Evolutionary conservation across 2,888 invertebrate genomes (phyloP).

Genomic region (Fragum whitleyi): DNA sequence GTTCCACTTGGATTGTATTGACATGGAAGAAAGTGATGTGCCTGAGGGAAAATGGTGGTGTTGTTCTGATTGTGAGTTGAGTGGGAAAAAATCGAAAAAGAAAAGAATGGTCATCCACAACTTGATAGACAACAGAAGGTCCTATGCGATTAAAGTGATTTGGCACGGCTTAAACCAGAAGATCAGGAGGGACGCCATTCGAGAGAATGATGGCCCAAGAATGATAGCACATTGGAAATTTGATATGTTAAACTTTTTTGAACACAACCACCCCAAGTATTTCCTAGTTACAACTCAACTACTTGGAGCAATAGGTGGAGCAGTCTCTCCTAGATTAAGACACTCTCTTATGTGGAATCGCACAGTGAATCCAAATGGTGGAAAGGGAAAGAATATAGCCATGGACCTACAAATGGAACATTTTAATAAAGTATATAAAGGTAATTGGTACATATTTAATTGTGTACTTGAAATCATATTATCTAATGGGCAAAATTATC

Average conservation of each 20-base stretch:
- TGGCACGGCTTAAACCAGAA: slow-evolving; percentile 49
- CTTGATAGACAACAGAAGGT: slow-evolving; percentile 24
- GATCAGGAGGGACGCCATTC: slow-evolving; percentile 51
- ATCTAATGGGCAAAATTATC: too few relatives aligned
- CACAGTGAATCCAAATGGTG: slow-evolving; percentile 60
- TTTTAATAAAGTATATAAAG: slow-evolving; percentile 62
- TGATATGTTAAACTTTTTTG: slow-evolving; percentile 55
- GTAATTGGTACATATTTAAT: too few relatives aligned
- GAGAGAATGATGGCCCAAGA: slow-evolving; percentile 60
- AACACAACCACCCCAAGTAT: slow-evolving; percentile 61
- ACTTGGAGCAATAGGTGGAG: slow-evolving; percentile 45
- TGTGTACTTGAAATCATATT: too few relatives aligned
- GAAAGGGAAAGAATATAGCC: slow-evolving; percentile 53
- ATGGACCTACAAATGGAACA: slow-evolving; percentile 67
- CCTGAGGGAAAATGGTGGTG: slow-evolving; percentile 48
- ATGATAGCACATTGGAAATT: slow-evolving; percentile 60
- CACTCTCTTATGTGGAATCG: slow-evolving; percentile 55
- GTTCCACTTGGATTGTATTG: slow-evolving; percentile 49
- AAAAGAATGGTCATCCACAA: slow-evolving; percentile 16
- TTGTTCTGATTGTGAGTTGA: slow-evolving; percentile 15
- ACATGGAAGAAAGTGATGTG: slow-evolving; percentile 39
- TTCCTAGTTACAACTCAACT: slow-evolving; percentile 50
- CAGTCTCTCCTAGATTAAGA: slow-evolving; percentile 36
- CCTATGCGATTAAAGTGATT: slow-evolving; percentile 24
- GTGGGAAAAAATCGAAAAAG: background rate